Evolutionary conservation across 1,140 invertebrate genomes (phyloP), one percentile per base, ranked within the genome.

Genomic region (Druon quercuslanigerum): DNA sequence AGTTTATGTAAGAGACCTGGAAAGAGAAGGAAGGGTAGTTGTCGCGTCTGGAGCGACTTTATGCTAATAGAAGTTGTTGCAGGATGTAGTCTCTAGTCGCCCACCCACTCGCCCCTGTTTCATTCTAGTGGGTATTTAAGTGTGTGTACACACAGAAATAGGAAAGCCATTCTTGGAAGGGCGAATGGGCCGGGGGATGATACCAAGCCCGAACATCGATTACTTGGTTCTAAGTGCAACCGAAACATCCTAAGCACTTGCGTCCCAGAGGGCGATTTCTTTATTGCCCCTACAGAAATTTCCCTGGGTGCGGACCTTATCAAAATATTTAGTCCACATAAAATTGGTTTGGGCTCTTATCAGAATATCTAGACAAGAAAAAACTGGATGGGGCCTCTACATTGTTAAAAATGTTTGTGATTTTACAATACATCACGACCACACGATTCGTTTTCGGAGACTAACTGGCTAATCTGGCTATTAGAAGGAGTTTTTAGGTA

Each of bases 21-120:
- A 70, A 70, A 74, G 72, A 72, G 78, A 25, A 25, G 25, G 71
- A 75, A 81, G 78, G 82, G 82, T 84, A 84, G 84, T 87, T 84
- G 85, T 85, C 85, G 84, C 85, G 83, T 87, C 86, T 85, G 83
- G 79, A 84, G 75, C 83, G 85, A 86, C 85, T 87, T 88, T 88
- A 87, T 87, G 86, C 85, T 88, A 87, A 87, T 88, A 87, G 83
- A 87, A 87, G 83, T 88, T 87, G 84, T 87, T 87, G 84, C 78
- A 84, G 79, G 86, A 79, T 71, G 75, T 77, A 81, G 73, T 79
- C 82, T 70, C 78, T 78, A 80, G 79, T 0, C 40, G 8, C 40
- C 81, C 77, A 79, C 78, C 71, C 77, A 51, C 76, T 52, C 56
- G 75, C 54, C 78, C 54, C 51, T 25, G n/a, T 54, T 54, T 75